A percentile compares a stretch with the other conserved stretches of the same genome.
phyloP scores from a whole-genome alignment of 2,888 invertebrate species.

The Stratiomys singularior region DNA sequence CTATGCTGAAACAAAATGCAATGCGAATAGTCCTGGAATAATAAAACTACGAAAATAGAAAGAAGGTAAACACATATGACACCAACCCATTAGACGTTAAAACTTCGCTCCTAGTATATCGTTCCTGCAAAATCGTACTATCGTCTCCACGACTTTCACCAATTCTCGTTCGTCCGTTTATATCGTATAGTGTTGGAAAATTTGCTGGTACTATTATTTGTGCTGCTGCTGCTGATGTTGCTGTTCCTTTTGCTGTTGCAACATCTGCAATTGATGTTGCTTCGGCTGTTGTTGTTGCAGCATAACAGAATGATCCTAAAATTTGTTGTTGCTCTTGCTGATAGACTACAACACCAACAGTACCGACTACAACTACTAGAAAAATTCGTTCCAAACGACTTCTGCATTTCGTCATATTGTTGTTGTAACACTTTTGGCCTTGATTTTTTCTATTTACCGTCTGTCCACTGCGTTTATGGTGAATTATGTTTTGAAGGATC shows the following conservation, averaged over 20 bases:
- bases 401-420: constrained; percentile 37
- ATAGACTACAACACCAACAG: constrained; percentile 14
- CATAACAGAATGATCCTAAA: constrained; percentile 28
- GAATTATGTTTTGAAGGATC: too few relatives aligned
- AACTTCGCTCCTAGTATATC: constrained; percentile 12
- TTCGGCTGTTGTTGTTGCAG: background rate
- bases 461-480: too few relatives aligned
- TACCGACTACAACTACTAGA: background rate
- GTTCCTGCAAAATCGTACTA: constrained; percentile 35
- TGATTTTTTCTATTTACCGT: background rate
- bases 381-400: background rate
- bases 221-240: background rate
- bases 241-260: constrained; percentile 13
- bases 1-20: constrained; percentile 6
- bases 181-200: too few relatives aligned
- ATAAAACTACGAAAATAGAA: constrained; percentile 1
- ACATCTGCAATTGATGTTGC: constrained; percentile 36
- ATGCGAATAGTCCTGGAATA: constrained; percentile 11
- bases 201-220: background rate
- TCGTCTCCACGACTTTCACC: background rate
- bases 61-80: constrained; percentile 25
- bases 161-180: too few relatives aligned
- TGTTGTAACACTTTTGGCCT: background rate
- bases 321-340: constrained; percentile 1
- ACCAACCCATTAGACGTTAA: constrained; percentile 43